Conservation (phyloP, 92 coral and sea anemone species). For the Epizoanthus stellaris region DNA sequence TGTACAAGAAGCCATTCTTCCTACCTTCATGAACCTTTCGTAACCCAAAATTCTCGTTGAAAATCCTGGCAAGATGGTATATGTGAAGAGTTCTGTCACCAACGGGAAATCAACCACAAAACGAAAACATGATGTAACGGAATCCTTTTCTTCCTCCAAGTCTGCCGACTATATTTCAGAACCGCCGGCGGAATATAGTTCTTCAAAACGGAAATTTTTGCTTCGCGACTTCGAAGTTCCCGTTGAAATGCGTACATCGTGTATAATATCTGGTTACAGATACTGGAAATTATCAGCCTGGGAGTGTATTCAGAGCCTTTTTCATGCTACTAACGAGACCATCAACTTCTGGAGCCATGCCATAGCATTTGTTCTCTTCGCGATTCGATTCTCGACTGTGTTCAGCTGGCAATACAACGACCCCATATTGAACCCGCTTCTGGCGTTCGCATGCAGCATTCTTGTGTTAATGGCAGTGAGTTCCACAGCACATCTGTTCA, state of each 20-base stretch:
- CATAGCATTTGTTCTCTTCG: slow-evolving; percentile 53
- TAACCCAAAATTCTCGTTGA: too few species aligned
- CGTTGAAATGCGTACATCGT: slow-evolving; percentile 41
- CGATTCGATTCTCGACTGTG: slow-evolving; percentile 36
- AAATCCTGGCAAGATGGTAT: too few species aligned
- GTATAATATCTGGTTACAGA: slow-evolving; percentile 54
- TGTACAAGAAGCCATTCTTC: too few species aligned
- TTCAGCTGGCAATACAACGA: slow-evolving; percentile 50
- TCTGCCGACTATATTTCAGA: neutral
- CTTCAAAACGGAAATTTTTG: slow-evolving; percentile 2
- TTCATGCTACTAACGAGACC: slow-evolving; percentile 47
- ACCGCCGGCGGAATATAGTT: neutral
- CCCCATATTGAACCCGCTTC: slow-evolving; percentile 50
- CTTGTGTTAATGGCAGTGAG: slow-evolving; percentile 52
- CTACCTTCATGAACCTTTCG: too few species aligned
- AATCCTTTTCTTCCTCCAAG: neutral
- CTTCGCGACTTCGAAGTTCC: slow-evolving; percentile 51
- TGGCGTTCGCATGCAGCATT: slow-evolving; percentile 55
- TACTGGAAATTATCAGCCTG: slow-evolving; percentile 34
- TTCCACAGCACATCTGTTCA: slow-evolving; percentile 57
- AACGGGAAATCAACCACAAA: neutral
- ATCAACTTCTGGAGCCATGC: slow-evolving; percentile 63
- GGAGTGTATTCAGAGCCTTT: slow-evolving; percentile 52
- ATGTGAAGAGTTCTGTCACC: neutral
- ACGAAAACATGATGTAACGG: neutral